Conservation (phyloP, 2,113 vertebrate genomes). For the Amphilophus citrinellus region DNA sequence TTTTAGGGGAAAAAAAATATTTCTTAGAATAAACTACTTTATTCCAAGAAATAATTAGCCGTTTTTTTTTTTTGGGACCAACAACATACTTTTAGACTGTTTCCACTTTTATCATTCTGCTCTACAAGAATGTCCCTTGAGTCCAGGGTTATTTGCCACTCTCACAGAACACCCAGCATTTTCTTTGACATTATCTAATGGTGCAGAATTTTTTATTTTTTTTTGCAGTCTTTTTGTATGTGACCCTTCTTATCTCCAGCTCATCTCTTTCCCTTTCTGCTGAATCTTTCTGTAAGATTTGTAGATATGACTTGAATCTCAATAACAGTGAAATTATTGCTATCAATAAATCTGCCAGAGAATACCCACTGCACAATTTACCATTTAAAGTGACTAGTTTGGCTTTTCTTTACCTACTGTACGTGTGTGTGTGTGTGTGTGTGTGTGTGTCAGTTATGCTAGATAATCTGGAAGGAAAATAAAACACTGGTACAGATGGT, state of each 20-base stretch:
- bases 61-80: neutral
- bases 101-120: neutral
- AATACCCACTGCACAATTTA: neutral
- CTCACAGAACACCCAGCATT: neutral
- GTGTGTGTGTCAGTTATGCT: neutral
- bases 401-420: neutral
- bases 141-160: neutral
- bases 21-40: neutral
- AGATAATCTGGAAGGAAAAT: no score
- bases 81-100: neutral
- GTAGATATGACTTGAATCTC: neutral
- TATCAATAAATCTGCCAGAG: neutral
- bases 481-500: no score
- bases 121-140: neutral
- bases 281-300: slow-evolving; percentile 3
- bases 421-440: neutral
- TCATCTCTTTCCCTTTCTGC: neutral
- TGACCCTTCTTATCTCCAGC: neutral
- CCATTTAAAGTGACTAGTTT: neutral
- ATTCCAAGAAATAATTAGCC: slow-evolving; percentile 8
- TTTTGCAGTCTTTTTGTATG: neutral
- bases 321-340: slow-evolving; percentile 6
- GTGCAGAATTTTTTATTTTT: neutral
- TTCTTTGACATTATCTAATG: neutral
- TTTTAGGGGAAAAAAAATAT: neutral